Conservation (phyloP, 2,797 vertebrate species). For the Trachurus trachurus region DNA sequence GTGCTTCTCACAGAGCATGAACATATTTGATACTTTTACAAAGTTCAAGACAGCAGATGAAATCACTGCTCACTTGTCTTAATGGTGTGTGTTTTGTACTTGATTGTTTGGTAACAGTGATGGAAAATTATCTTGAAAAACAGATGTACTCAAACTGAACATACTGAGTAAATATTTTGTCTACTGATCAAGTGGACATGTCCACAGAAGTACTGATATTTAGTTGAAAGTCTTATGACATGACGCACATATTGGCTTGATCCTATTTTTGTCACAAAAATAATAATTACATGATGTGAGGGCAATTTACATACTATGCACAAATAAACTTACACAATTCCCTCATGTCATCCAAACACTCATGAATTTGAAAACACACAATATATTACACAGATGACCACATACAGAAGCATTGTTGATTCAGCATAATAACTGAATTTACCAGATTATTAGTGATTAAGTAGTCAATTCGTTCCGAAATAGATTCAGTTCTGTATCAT, state of each 20-base stretch:
- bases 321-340: slow-evolving; percentile 13
- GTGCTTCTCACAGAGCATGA: slow-evolving; percentile 17
- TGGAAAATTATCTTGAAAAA: neutral
- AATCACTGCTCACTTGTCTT: neutral
- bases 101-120: slow-evolving; percentile 7
- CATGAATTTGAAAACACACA: slow-evolving; percentile 9
- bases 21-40: slow-evolving; percentile 10
- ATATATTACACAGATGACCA: neutral
- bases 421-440: neutral
- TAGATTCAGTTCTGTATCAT: neutral
- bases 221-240: neutral
- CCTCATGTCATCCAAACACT: neutral
- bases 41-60: neutral
- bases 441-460: slow-evolving; percentile 7
- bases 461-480: neutral
- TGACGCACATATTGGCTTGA: neutral
- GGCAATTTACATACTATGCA: neutral
- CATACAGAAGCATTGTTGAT: slow-evolving; percentile 3
- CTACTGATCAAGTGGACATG: neutral
- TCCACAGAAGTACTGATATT: neutral
- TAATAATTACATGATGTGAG: neutral
- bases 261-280: slow-evolving; percentile 1
- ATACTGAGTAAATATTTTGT: slow-evolving; percentile 1
- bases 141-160: neutral
- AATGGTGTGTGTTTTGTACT: neutral